These are phyloP conservation scores for Myiothlypis chrysogaster DNA, from an alignment of 2,797 vertebrate genomes.

Conservation along the genomic window DNA sequence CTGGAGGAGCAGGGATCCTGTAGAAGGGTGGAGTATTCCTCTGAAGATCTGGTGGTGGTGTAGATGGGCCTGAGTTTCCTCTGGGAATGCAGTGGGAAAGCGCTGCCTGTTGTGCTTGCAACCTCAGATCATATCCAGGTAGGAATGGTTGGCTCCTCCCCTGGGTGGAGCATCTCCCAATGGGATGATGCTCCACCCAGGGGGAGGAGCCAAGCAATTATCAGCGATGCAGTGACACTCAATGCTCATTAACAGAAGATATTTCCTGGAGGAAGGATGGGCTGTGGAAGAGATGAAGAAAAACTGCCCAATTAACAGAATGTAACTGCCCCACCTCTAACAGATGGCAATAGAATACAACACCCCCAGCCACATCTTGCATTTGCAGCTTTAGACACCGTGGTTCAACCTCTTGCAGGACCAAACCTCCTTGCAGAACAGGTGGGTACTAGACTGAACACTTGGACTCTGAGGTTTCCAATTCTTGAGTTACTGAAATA, in stretches of 20 bases:
- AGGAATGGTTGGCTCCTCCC: background rate
- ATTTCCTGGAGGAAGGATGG: rapidly evolving
- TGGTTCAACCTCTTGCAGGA: background rate
- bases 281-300: background rate
- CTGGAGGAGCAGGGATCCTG: background rate
- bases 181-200: background rate
- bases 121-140: background rate
- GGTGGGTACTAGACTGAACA: background rate
- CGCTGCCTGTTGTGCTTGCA: background rate
- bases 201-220: too few relatives aligned
- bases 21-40: background rate
- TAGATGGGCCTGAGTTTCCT: background rate
- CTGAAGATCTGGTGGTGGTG: background rate
- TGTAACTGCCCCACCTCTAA: background rate
- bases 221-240: background rate
- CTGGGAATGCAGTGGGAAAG: background rate
- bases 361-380: background rate
- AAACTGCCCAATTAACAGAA: background rate
- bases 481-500: background rate
- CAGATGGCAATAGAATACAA: background rate
- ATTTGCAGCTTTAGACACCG: background rate
- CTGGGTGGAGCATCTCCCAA: rapidly evolving
- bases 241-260: background rate
- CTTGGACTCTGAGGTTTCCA: background rate
- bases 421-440: background rate